phyloP scores from a whole-genome alignment of 2,888 invertebrate species.

The Anoplius nigerrimus region DNA sequence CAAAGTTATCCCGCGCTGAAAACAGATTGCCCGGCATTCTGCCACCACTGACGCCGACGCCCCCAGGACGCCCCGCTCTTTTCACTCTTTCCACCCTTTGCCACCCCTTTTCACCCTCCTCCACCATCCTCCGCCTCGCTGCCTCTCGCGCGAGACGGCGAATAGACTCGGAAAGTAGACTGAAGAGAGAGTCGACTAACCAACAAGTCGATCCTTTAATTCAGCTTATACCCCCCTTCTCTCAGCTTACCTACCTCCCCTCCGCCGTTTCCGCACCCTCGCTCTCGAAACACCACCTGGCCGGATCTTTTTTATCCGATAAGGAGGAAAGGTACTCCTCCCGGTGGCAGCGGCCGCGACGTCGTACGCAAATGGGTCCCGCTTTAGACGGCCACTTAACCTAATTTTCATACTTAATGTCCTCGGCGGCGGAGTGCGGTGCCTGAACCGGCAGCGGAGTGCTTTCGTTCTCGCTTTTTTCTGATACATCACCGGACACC shows the following conservation, averaged over 20 bases:
- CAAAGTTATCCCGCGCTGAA: constrained; percentile 74
- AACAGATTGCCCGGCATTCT: constrained; percentile 74
- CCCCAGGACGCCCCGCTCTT: constrained; percentile 5
- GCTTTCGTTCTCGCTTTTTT: too few species aligned
- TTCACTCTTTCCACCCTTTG: constrained; percentile 62
- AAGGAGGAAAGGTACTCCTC: constrained; percentile 22
- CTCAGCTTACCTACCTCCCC: too few species aligned
- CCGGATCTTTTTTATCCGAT: constrained; percentile 39
- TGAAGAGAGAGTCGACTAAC: constrained; percentile 62
- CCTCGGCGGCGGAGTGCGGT: background rate
- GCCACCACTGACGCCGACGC: constrained; percentile 66
- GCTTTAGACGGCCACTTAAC: constrained; percentile 15
- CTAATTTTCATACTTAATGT: constrained; percentile 30
- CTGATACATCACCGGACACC: too few species aligned
- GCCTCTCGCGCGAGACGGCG: constrained; percentile 61
- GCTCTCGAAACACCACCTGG: constrained; percentile 38
- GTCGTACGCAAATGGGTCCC: constrained; percentile 16
- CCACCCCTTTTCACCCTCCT: constrained; percentile 65
- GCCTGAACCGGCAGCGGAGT: background rate
- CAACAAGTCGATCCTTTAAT: constrained; percentile 72
- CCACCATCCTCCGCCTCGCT: constrained; percentile 74
- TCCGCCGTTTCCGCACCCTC: constrained; percentile 37
- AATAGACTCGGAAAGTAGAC: constrained; percentile 24
- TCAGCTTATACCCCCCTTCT: constrained; percentile 55
- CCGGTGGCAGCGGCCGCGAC: constrained; percentile 25